These are phyloP conservation scores for Microcaecilia unicolor DNA, from an alignment of 2,797 vertebrate species.

Conservation along the genomic window DNA sequence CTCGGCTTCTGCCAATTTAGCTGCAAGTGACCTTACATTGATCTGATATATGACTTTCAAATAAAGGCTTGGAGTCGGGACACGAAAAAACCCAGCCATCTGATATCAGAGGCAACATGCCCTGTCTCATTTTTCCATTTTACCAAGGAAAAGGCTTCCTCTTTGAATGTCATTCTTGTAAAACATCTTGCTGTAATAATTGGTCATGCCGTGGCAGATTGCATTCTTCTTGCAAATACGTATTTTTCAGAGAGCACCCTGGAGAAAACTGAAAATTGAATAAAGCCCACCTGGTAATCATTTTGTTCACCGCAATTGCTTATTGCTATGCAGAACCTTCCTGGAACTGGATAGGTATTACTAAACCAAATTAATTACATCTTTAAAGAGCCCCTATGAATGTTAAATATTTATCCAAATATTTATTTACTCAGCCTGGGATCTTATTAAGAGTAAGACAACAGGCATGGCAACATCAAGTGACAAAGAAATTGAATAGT, in stretches of 20 bases:
- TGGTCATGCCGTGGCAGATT: slow-evolving; percentile 23
- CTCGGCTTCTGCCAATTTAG: slow-evolving; percentile 43
- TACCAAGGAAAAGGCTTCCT: slow-evolving; percentile 21
- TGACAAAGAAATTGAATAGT: background rate
- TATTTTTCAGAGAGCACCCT: slow-evolving; percentile 26
- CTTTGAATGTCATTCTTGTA: slow-evolving; percentile 25
- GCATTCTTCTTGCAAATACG: slow-evolving; percentile 22
- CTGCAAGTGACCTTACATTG: slow-evolving; percentile 43
- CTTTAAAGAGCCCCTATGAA: slow-evolving; percentile 4
- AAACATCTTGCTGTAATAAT: slow-evolving; percentile 25
- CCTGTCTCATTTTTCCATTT: slow-evolving; percentile 20
- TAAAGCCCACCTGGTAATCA: slow-evolving; percentile 21
- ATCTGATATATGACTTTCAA: slow-evolving; percentile 44
- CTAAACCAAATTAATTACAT: slow-evolving; percentile 10
- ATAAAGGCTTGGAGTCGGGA: slow-evolving; percentile 33
- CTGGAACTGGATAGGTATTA: slow-evolving; percentile 5
- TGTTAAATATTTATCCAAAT: slow-evolving; percentile 12
- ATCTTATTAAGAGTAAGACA: slow-evolving; percentile 3
- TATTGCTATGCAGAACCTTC: slow-evolving; percentile 2
- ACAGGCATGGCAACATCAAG: background rate
- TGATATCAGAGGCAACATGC: slow-evolving; percentile 16
- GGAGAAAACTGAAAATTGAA: slow-evolving; percentile 32
- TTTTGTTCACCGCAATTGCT: slow-evolving; percentile 21
- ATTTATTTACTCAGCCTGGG: slow-evolving; percentile 10
- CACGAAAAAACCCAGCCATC: slow-evolving; percentile 30